These are phyloP conservation scores for Cebus imitator DNA, from an alignment of 2,113 vertebrate species.

Conservation along the genomic window DNA sequence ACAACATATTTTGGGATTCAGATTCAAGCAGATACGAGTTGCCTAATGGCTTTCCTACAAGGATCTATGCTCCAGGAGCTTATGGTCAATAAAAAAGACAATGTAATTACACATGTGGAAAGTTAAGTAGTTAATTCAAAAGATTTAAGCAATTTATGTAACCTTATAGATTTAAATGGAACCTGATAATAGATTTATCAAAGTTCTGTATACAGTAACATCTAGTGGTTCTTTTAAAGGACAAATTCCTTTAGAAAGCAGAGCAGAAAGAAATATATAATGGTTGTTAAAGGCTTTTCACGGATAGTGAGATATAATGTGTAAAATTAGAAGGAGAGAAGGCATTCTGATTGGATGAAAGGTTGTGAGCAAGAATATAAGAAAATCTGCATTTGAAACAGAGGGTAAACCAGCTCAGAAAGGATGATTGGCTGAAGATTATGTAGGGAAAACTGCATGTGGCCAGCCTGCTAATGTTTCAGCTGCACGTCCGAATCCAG, in stretches of 20 bases:
- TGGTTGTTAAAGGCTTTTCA: not conserved
- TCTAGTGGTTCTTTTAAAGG: not conserved
- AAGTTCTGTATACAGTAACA: not conserved
- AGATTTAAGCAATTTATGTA: not conserved
- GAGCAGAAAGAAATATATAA: not conserved
- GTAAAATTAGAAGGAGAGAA: slow-evolving; percentile 5
- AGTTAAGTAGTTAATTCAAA: not conserved
- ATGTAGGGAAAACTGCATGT: not conserved
- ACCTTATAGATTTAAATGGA: slow-evolving; percentile 5
- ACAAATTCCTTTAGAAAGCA: not conserved
- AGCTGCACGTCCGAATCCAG: not conserved
- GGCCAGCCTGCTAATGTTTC: not conserved
- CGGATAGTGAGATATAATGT: not conserved
- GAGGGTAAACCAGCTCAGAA: not conserved
- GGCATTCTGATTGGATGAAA: not conserved
- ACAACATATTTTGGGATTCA: not conserved
- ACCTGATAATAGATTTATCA: not conserved
- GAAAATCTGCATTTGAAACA: not conserved
- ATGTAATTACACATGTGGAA: not conserved
- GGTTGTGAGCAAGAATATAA: not conserved
- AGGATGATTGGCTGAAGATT: not conserved
- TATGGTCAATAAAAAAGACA: not conserved
- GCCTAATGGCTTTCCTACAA: not conserved
- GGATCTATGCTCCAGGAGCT: not conserved
- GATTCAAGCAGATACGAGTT: not conserved